Conservation (phyloP, 2,113 vertebrate genomes). For the Aleadryas rufinucha region DNA sequence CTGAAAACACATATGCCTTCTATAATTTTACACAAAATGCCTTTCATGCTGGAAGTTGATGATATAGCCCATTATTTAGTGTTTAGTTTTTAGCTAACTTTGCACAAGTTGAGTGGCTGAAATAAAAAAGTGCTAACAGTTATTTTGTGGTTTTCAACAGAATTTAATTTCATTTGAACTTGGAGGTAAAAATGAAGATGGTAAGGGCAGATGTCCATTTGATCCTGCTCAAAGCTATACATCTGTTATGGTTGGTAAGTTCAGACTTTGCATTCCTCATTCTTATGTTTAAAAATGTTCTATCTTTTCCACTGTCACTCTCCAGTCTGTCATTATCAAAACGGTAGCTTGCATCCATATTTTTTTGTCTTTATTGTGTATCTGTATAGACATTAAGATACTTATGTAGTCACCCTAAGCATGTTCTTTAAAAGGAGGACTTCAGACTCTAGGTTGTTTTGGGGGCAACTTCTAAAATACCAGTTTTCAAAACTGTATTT, state of each 20-base stretch:
- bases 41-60: background rate
- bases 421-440: background rate
- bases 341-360: background rate
- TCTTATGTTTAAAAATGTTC: background rate
- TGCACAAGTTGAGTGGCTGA: background rate
- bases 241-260: slow-evolving; percentile 97
- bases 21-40: background rate
- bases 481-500: background rate
- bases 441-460: background rate
- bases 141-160: slow-evolving; percentile 37
- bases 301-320: background rate
- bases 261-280: background rate
- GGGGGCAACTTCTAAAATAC: background rate
- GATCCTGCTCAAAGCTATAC: slow-evolving; percentile 95
- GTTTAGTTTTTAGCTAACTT: background rate
- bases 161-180: slow-evolving; percentile 79
- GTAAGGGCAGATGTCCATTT: slow-evolving; percentile 92
- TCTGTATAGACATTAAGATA: background rate
- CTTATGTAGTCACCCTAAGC: rapidly evolving
- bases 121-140: background rate
- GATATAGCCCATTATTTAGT: background rate
- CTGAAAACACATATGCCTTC: background rate
- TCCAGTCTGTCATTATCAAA: background rate
- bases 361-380: background rate
- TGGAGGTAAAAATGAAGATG: slow-evolving; percentile 82